Conservation (phyloP, 1,140 invertebrate genomes). For the Sycobia sp. region DNA sequence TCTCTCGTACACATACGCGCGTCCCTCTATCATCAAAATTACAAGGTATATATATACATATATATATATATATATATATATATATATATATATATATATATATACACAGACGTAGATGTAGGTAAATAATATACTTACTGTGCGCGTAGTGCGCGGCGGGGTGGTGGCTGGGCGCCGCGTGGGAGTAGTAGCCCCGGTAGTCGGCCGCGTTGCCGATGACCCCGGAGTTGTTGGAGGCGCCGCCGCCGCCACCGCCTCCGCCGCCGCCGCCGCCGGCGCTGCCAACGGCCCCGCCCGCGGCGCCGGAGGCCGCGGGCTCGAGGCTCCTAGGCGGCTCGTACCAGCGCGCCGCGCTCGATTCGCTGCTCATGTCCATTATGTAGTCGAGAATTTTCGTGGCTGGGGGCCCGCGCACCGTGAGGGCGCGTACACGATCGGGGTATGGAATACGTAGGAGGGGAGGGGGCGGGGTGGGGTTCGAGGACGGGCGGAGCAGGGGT, state of each 20-base stretch:
- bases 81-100: too few relatives aligned
- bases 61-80: too few relatives aligned
- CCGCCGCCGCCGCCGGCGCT: too few relatives aligned
- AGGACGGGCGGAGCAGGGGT: too few relatives aligned
- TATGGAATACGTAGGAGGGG: too few relatives aligned
- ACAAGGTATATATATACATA: too few relatives aligned
- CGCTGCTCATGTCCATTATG: conserved; percentile 63
- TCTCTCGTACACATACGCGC: too few relatives aligned
- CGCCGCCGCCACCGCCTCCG: conserved; percentile 43
- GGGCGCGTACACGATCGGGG: conserved; percentile 24
- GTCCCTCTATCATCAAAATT: too few relatives aligned
- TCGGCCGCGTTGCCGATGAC: conserved; percentile 52
- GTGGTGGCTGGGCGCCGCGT: conserved; percentile 56
- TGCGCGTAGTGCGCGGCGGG: conserved; percentile 60
- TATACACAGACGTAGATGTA: too few relatives aligned
- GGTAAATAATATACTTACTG: too few relatives aligned
- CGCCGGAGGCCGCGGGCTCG: conserved; percentile 48
- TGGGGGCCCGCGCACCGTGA: conserved; percentile 30
- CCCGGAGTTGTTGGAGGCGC: conserved; percentile 48
- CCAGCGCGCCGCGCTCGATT: conserved; percentile 59
- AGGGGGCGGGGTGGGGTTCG: too few relatives aligned
- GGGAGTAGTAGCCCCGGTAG: conserved; percentile 59
- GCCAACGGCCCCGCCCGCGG: conserved; percentile 39
- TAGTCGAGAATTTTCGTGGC: conserved; percentile 48
- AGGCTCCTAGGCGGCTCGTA: conserved; percentile 58